phyloP scores from a whole-genome alignment of 1,140 invertebrate species.

The Drosophila bipectinata region DNA sequence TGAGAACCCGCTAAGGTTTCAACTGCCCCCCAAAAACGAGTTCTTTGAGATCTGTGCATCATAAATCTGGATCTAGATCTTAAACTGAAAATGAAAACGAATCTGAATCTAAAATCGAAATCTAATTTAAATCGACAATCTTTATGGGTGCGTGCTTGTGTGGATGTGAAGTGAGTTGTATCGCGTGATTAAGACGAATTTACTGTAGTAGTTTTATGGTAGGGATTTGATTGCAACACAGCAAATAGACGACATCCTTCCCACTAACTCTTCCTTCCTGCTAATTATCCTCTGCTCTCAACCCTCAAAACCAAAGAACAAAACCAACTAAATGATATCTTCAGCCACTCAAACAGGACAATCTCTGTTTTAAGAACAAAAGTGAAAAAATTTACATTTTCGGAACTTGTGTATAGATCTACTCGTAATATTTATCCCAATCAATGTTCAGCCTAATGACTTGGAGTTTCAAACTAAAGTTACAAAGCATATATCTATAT shows the following conservation, averaged over 20 bases:
- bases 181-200: constrained; percentile 80
- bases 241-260: constrained; percentile 24
- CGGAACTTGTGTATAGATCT: constrained; percentile 52
- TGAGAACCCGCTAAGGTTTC: constrained; percentile 61
- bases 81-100: constrained; percentile 12
- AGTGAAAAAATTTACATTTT: constrained; percentile 42
- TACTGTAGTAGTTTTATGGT: constrained; percentile 72
- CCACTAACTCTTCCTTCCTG: constrained; percentile 11
- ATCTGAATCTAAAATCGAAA: constrained; percentile 17
- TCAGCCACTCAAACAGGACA: constrained; percentile 64
- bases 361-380: constrained; percentile 67
- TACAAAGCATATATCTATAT: constrained; percentile 36
- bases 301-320: constrained; percentile 3
- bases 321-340: constrained; percentile 19
- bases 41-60: constrained; percentile 15
- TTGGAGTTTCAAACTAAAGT: constrained; percentile 72
- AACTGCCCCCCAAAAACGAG: constrained; percentile 37
- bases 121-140: constrained; percentile 69
- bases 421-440: constrained; percentile 35
- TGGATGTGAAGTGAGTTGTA: constrained; percentile 34
- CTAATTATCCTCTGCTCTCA: not conserved
- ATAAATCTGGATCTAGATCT: constrained; percentile 5
- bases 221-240: constrained; percentile 44
- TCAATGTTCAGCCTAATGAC: constrained; percentile 55
- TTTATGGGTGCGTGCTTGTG: constrained; percentile 49